These are phyloP conservation scores for Physocephala rufipes DNA, from an alignment of 2,888 invertebrate genomes.

Conservation along the genomic window DNA sequence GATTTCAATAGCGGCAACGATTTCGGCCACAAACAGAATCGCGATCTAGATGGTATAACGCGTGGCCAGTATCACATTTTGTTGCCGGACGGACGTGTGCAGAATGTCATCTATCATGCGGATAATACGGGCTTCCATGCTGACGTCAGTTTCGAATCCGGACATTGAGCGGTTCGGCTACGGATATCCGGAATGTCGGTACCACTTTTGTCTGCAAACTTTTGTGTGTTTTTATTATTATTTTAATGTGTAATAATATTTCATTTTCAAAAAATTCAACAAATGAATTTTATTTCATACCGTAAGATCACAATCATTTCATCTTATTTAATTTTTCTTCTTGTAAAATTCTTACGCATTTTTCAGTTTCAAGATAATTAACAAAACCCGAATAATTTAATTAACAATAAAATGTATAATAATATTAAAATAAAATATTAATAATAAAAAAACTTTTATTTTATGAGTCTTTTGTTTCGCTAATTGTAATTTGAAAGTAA, in stretches of 20 bases:
- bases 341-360: no score
- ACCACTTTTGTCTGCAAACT: background rate
- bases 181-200: background rate
- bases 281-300: background rate
- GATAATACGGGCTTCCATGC: constrained; percentile 82
- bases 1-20: constrained; percentile 78
- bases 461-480: no score
- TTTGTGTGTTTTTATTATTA: background rate
- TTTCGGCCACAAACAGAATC: constrained; percentile 79
- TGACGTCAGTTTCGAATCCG: constrained; percentile 73
- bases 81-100: constrained; percentile 81
- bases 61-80: constrained; percentile 81
- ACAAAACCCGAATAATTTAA: background rate
- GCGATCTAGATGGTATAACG: constrained; percentile 73
- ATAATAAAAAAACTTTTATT: background rate
- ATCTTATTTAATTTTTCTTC: no score
- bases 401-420: no score
- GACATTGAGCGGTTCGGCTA: constrained; percentile 44
- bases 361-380: background rate
- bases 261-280: background rate
- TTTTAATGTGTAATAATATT: background rate
- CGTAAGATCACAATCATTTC: background rate
- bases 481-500: no score
- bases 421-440: no score
- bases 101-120: constrained; percentile 80